A percentile compares a stretch with the other conserved stretches of the same genome.
These are phyloP conservation scores for Apamea crenata DNA, from an alignment of 2,888 invertebrate species.

Conservation along the genomic window DNA sequence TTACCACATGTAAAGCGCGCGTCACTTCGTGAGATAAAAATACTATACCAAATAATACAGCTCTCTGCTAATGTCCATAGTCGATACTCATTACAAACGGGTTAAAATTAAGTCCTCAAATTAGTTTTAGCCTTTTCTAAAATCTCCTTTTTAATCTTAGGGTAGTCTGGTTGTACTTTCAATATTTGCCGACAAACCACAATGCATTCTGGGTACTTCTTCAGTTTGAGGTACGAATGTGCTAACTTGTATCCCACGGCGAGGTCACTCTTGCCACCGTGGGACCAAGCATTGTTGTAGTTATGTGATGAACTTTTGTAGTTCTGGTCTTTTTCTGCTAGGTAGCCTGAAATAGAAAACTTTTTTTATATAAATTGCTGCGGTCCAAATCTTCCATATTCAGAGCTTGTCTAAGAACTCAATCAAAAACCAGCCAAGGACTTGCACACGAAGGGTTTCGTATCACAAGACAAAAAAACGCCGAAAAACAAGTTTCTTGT, in stretches of 20 bases:
- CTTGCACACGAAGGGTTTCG: not conserved
- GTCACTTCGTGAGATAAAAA: not conserved
- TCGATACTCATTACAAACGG: not conserved
- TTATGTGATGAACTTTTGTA: slow-evolving; percentile 95
- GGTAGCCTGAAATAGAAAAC: slow-evolving; percentile 90
- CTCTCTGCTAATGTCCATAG: not conserved
- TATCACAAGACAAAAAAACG: not conserved
- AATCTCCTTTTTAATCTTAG: slow-evolving; percentile 97
- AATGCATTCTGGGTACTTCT: slow-evolving; percentile 96
- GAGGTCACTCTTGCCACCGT: slow-evolving; percentile 95
- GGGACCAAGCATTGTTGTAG: slow-evolving; percentile 96
- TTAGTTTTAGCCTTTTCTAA: slow-evolving; percentile 96
- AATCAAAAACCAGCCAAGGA: not conserved
- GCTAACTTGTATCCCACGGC: slow-evolving; percentile 98
- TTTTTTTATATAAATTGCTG: not conserved
- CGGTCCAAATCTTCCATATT: not conserved
- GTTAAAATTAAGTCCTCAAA: slow-evolving; percentile 90
- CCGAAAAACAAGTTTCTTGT: not conserved
- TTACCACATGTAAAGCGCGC: not conserved
- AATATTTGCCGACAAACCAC: slow-evolving; percentile 96
- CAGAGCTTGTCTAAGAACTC: not conserved
- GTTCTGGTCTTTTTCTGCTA: slow-evolving; percentile 97
- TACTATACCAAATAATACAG: not conserved
- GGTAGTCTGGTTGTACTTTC: slow-evolving; percentile 95
- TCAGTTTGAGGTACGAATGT: slow-evolving; percentile 97